These are phyloP conservation scores for Okamejei kenojei DNA, from an alignment of 2,797 vertebrate genomes.

Conservation along the genomic window DNA sequence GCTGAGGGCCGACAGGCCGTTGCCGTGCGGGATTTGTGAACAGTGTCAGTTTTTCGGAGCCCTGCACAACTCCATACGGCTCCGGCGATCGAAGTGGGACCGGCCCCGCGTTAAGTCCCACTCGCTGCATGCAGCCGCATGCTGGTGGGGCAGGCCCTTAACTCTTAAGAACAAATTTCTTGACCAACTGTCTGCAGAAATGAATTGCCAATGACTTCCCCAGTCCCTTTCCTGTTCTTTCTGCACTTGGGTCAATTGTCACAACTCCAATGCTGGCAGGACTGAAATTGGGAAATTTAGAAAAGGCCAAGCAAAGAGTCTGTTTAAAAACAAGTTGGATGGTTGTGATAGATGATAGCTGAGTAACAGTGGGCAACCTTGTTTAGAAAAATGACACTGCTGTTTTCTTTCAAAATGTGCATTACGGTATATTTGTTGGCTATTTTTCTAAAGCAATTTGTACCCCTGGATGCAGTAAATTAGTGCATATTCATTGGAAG, in stretches of 20 bases:
- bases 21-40: too few relatives aligned
- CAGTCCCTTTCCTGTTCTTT: neutral
- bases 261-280: neutral
- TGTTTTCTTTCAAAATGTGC: constrained; percentile 23
- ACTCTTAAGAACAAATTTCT: too few relatives aligned
- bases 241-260: neutral
- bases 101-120: too few relatives aligned
- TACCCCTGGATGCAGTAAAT: neutral
- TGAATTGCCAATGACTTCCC: too few relatives aligned
- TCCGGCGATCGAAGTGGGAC: too few relatives aligned
- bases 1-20: too few relatives aligned
- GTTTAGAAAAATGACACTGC: neutral
- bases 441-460: neutral
- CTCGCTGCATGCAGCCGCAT: too few relatives aligned
- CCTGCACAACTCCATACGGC: too few relatives aligned
- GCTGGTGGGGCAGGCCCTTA: too few relatives aligned
- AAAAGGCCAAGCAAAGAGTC: neutral
- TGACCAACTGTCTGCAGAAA: too few relatives aligned
- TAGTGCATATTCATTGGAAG: neutral
- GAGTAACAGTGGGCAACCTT: neutral
- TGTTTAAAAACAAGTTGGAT: neutral
- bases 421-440: neutral
- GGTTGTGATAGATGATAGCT: neutral
- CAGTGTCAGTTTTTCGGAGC: too few relatives aligned
- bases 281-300: neutral